A percentile compares a stretch with the other conserved stretches of the same genome.
Conservation (phyloP, 1,140 invertebrate species). For the Pseudomyrmex sp. region DNA sequence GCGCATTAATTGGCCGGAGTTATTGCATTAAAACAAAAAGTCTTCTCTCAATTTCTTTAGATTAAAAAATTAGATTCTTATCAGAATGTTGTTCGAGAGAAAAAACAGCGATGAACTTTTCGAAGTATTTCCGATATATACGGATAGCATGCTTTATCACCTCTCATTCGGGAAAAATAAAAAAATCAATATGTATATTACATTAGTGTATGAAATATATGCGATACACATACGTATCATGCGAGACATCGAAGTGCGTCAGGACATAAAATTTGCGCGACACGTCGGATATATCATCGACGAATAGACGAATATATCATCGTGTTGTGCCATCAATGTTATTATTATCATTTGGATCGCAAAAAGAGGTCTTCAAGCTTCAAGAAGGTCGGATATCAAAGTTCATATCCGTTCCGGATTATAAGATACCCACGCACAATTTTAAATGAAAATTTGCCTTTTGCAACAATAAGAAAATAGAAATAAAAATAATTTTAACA, state of each 20-base stretch:
- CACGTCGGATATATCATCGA: too few species aligned
- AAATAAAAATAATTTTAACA: too few species aligned
- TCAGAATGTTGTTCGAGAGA: too few species aligned
- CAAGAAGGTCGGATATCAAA: slow-evolving; percentile 38
- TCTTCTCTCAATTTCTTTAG: too few species aligned
- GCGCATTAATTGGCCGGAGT: neutral
- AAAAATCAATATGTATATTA: neutral
- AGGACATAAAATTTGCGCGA: neutral
- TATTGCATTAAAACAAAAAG: too few species aligned
- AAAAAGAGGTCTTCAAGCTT: slow-evolving; percentile 20
- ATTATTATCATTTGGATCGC: slow-evolving; percentile 26
- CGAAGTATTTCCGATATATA: neutral
- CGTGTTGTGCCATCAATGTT: too few species aligned
- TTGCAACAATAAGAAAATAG: neutral
- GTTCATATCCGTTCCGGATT: slow-evolving; percentile 19
- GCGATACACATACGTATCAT: neutral
- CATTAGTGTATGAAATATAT: too few species aligned
- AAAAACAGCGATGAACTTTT: neutral
- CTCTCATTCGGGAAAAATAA: neutral
- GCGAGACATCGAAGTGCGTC: neutral
- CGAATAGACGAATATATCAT: neutral
- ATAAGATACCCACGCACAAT: slow-evolving; percentile 11
- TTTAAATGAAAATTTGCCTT: slow-evolving; percentile 16
- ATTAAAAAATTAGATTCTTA: neutral
- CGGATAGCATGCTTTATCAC: neutral